Evolutionary conservation across 2,113 vertebrate species (phyloP).

Genomic region (Maccullochella peelii): DNA sequence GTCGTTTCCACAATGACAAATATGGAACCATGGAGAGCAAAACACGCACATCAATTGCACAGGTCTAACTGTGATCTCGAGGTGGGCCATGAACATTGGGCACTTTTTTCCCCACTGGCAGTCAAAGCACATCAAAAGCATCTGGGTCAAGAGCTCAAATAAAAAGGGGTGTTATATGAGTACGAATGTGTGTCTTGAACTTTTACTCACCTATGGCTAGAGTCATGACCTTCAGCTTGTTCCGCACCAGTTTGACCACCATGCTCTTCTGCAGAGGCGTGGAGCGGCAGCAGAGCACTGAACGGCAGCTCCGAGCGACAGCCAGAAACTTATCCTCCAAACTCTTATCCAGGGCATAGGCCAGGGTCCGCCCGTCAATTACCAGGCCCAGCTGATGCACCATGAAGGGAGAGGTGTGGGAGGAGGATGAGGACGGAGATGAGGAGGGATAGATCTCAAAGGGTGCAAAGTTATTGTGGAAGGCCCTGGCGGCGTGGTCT

Average conservation of each 20-base stretch:
- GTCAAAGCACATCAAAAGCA: not conserved
- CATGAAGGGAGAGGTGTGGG: conserved; percentile 66
- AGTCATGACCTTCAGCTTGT: conserved; percentile 98
- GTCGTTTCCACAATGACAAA: not conserved
- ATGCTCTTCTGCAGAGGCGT: conserved; percentile 98
- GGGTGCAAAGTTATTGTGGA: conserved; percentile 77
- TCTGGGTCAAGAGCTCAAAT: not conserved
- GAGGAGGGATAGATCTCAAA: conserved; percentile 72
- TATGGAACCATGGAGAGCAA: not conserved
- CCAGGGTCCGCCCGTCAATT: conserved; percentile 94
- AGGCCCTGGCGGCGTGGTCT: conserved; percentile 71
- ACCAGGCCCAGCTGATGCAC: conserved; percentile 90
- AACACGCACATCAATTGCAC: not conserved
- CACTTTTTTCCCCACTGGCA: not conserved
- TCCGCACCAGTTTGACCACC: conserved; percentile 96
- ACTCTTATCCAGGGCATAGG: conserved; percentile 91
- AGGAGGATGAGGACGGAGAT: conserved; percentile 50
- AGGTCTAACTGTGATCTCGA: not conserved
- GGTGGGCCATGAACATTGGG: not conserved
- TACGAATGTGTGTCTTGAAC: not conserved
- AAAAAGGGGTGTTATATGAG: not conserved
- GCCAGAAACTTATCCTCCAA: conserved; percentile 95
- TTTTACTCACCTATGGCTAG: conserved; percentile 91
- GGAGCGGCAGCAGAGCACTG: conserved; percentile 95
- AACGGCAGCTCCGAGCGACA: conserved; percentile 90